Evolutionary conservation across 2,113 vertebrate species (phyloP).

Genomic region (Ctenomys sociabilis): DNA sequence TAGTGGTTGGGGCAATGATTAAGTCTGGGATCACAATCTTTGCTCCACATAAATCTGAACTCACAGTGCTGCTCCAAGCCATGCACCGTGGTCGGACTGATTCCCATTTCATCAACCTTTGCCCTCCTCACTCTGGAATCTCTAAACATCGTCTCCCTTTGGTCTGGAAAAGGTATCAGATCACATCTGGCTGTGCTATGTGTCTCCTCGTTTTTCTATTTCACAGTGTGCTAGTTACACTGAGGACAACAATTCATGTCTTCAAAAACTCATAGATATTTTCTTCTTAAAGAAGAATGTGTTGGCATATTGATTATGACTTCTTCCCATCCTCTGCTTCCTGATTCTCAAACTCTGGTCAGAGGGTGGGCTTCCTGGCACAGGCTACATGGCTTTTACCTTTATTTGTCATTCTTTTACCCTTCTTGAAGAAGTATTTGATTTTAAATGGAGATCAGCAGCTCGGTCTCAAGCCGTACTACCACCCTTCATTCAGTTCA

Average conservation of each 20-base stretch:
- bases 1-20: background rate
- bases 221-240: background rate
- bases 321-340: background rate
- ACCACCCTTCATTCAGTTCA: background rate
- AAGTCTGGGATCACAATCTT: background rate
- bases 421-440: background rate
- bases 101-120: background rate
- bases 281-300: background rate
- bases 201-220: background rate
- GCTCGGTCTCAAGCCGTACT: background rate
- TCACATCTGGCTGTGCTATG: background rate
- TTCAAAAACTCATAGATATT: background rate
- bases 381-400: background rate
- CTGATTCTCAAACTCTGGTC: background rate
- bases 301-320: background rate
- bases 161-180: too few species aligned
- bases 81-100: background rate
- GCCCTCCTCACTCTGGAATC: background rate
- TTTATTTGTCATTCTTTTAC: background rate
- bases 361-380: background rate
- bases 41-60: background rate
- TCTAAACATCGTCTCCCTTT: background rate
- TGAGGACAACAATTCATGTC: background rate
- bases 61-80: background rate
- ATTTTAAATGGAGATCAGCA: background rate